Conservation (phyloP, 2,797 vertebrate genomes). For the Anisognathus igniventris region DNA sequence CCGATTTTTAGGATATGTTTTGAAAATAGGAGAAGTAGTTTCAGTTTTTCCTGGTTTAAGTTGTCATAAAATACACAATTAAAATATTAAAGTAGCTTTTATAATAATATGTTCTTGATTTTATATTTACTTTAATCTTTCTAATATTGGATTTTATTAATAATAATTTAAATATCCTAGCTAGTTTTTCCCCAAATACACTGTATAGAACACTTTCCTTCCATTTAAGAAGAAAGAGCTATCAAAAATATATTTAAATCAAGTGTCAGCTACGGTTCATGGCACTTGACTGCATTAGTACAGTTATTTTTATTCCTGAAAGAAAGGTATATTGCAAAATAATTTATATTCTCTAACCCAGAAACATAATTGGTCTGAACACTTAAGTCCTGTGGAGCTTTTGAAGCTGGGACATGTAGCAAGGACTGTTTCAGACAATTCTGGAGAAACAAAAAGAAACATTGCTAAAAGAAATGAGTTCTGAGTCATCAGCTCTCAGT, state of each 20-base stretch:
- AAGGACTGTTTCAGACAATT: conserved; percentile 43
- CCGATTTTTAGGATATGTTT: not conserved
- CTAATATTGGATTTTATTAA: not conserved
- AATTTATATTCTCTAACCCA: conserved; percentile 27
- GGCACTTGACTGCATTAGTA: conserved; percentile 15
- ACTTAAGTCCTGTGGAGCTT: conserved; percentile 22
- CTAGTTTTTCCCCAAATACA: not conserved
- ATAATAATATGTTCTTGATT: not conserved
- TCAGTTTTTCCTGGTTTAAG: not conserved
- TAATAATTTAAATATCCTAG: not conserved
- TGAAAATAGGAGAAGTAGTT: not conserved
- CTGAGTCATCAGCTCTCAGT: conserved; percentile 53
- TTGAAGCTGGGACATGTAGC: conserved; percentile 10
- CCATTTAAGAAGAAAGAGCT: not conserved
- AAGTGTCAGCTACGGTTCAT: not conserved
- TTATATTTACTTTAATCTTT: not conserved
- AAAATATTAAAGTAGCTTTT: not conserved
- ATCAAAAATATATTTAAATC: not conserved
- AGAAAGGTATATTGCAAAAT: conserved; percentile 33
- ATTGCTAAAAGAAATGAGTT: conserved; percentile 10
- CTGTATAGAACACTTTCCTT: not conserved
- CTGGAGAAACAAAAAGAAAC: conserved; percentile 42
- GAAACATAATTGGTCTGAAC: conserved; percentile 20
- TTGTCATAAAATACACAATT: not conserved
- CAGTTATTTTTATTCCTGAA: conserved; percentile 32